Conservation (phyloP, 2,888 invertebrate species). For the Cepaea hortensis region DNA sequence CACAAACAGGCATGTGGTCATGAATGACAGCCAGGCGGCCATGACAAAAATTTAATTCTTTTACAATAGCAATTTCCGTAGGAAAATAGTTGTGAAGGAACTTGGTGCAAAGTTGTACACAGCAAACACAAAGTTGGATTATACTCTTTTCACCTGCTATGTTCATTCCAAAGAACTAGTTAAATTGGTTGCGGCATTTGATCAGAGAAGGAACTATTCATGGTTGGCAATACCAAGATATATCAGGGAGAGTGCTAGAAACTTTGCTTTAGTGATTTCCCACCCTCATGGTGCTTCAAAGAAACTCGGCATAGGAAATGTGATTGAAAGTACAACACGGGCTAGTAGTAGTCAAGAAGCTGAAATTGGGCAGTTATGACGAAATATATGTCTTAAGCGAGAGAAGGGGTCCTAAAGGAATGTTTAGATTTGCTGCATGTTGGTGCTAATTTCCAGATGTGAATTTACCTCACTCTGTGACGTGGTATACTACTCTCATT, state of each 20-base stretch:
- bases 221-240: slow-evolving; percentile 17
- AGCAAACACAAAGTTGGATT: too few species aligned
- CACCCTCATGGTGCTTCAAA: slow-evolving; percentile 42
- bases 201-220: slow-evolving; percentile 7
- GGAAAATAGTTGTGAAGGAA: background rate
- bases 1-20: too few species aligned
- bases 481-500: slow-evolving; percentile 33
- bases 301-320: slow-evolving; percentile 33
- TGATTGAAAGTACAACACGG: background rate
- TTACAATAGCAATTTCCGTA: slow-evolving; percentile 14
- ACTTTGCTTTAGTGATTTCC: slow-evolving; percentile 38
- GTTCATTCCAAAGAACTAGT: background rate
- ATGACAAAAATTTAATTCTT: slow-evolving; percentile 42
- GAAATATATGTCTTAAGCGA: background rate
- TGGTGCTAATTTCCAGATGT: background rate
- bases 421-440: slow-evolving; percentile 20
- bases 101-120: too few species aligned
- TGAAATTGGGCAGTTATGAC: background rate
- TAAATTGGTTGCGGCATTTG: slow-evolving; percentile 4
- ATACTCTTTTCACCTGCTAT: too few species aligned
- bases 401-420: background rate
- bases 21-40: too few species aligned
- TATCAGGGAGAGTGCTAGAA: background rate
- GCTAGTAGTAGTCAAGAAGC: background rate
- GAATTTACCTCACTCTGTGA: background rate